Base-by-base conservation (phyloP, 2,797 vertebrate genomes). In the Epinephelus coioides region DNA sequence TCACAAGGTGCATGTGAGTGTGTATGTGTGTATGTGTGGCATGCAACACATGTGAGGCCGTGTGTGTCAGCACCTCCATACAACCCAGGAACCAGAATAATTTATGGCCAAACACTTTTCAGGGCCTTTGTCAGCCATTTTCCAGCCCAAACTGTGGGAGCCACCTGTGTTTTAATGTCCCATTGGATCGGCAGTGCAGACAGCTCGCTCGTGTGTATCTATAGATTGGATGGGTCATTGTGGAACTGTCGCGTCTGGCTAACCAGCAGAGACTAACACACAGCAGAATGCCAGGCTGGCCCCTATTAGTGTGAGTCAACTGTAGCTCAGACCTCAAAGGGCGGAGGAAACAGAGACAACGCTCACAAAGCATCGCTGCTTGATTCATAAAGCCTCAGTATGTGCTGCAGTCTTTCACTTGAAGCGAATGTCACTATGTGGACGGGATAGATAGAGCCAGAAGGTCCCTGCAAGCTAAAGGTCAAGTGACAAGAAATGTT, bases 401-500 rank as follows among this genome's bases (percentile, higher is more conserved):
- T 64, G 77, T 70, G 59, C 72, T 55, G 59, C 71, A 63, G 71
- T 79, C 75, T 82, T 86, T 86, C 86, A 82, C 76, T 85, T 84
- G 64, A 84, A 83, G 82, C 87, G 34, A 76, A 50, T 46, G 61
- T 91, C 87, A 73, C 62, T 53, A 19, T 70, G 65, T 76, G 74
- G 73, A 78, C 30, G 59, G 73, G 85, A 78, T 63, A 51, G 87
- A 85, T 75, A 8, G 72, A 87, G 79, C 69, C 81, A 61, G 89
- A 73, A 86, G 79, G 75, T 84, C 88, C 76, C 70, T 46, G 76
- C 71, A 19, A 86, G 83, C 69, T 82, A 93, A 92, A 93, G 92
- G 91, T 92, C 89, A 94, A 79, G 83, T 90, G 87, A 88, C 86
- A 87, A 82, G 70, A 82, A 85, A 82, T 79, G 82, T 91, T 92